Evolutionary conservation across 2,113 vertebrate species (phyloP), one percentile per base, ranked within the genome.

Genomic region (Girardinichthys multiradiatus): DNA sequence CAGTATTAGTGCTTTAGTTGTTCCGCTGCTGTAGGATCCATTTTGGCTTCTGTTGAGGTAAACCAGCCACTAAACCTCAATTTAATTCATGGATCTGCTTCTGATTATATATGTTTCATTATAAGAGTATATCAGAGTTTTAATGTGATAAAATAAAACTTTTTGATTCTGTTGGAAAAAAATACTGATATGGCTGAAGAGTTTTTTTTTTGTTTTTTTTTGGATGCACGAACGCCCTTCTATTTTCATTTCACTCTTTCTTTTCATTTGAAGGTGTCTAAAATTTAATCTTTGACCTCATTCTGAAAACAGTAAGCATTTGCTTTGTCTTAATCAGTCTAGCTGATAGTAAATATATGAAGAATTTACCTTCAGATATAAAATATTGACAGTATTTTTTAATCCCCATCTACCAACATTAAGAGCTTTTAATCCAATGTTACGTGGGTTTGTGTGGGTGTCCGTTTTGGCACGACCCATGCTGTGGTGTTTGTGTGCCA

Each of bases 401-500:
- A 15, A 54, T 54, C 48, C 60, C 8, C n/a, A 26, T 64, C 33
- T 37, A 26, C 3, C 11, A 27, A 64, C 12, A 45, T 3, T 45
- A 30, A 54, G 17, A 45, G 24, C 37, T 67, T 35, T n/a, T 62
- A 35, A 48, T 28, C 10, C 26, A 31, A 0, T 37, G 45, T 30
- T 51, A 13, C 42, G 42, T 72, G 27, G 42, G 31, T 35, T 17
- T 68, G 21, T 9, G 15, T 60, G 37, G 5, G n/a, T 57, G 48
- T 33, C 45, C 15, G 48, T 30, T 27, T 31, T 48, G 11, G 3
- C 19, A 17, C 4, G 14, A 28, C 59, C 30, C 54, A 26, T 61
- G 58, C 14, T 3, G n/a, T 61, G 54, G 5, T 60, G 58, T 29
- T 26, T 73, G 63, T 45, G 57, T 70, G 73, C n/a, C 76, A 80